Evolutionary conservation across 2,797 vertebrate genomes (phyloP), one percentile per base, ranked within the genome.

Genomic region (Yasuhikotakia modesta): DNA sequence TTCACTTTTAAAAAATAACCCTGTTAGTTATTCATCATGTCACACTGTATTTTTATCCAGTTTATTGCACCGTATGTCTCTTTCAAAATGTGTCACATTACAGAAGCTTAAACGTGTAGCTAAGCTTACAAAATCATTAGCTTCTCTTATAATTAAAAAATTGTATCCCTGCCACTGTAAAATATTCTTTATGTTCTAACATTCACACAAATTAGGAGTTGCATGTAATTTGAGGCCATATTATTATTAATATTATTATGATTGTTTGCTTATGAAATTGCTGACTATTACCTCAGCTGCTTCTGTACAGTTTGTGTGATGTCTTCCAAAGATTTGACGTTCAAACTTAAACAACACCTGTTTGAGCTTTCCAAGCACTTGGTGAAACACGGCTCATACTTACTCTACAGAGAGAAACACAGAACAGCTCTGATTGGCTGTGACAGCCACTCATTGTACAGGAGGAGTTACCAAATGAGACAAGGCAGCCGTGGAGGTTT

Each of bases 391-490:
- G 16, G 27, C 10, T 61, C n/a, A 30, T 35, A 63, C 60, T 63
- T 58, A 27, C 7, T 63, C 24, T 19, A 4, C 39, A 39, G 11
- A n/a, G 58, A 22, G 60, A 43, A 70, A 27, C 22, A 52, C 55
- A 10, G 57, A 64, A 48, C 22, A 32, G 39, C 16, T 39, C n/a
- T 73, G 57, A 70, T 69, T 24, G 16, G 17, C 76, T 24, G 60
- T 64, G 80, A 60, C 69, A 78, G 57, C 24, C 27, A 39, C 61
- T 63, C 70, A 60, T 55, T 57, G 43, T 69, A n/a, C 39, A 53
- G 52, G 63, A 79, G 52, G 64, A 55, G 64, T 24, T 66, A 58
- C 64, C 39, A 73, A 79, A 81, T 71, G 53, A 68, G 66, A 73
- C 45, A 19, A 61, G 73, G 57, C 53, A 66, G 48, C 46, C 10